Conservation (phyloP, 2,113 vertebrate genomes). For the Clarias macrocephalus region DNA sequence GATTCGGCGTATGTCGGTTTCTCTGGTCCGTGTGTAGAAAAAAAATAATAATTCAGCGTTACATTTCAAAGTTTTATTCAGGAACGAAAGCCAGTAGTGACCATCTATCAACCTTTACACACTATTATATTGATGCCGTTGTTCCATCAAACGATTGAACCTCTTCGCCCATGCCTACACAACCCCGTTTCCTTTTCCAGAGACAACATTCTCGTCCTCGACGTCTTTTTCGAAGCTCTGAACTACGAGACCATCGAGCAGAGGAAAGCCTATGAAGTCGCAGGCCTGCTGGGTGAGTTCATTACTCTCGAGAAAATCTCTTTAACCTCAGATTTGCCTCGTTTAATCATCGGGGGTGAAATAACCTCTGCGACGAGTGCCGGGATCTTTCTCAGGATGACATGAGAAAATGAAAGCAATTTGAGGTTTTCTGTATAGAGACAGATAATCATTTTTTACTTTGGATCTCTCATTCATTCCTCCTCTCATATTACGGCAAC, state of each 20-base stretch:
- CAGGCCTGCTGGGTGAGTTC: constrained; percentile 86
- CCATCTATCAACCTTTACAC: not conserved
- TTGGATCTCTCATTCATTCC: not conserved
- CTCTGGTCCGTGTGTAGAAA: not conserved
- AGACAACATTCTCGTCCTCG: constrained; percentile 93
- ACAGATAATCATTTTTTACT: not conserved
- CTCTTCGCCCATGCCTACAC: not conserved
- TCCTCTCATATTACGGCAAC: not conserved
- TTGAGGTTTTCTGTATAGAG: not conserved
- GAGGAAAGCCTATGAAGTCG: constrained; percentile 97
- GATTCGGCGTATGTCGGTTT: not conserved
- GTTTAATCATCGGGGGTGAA: not conserved
- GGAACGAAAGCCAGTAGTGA: not conserved
- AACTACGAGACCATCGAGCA: constrained; percentile 92
- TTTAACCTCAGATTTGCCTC: not conserved
- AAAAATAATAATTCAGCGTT: too few species aligned
- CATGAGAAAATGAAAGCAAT: not conserved
- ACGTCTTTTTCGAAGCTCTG: constrained; percentile 78
- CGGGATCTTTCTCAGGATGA: not conserved
- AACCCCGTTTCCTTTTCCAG: constrained; percentile 63
- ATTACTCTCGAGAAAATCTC: not conserved
- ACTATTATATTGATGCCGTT: not conserved
- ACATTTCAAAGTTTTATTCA: not conserved
- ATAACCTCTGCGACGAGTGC: not conserved
- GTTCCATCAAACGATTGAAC: not conserved